Evolutionary conservation across 2,113 vertebrate genomes (phyloP).

Genomic region (Oreotragus oreotragus): DNA sequence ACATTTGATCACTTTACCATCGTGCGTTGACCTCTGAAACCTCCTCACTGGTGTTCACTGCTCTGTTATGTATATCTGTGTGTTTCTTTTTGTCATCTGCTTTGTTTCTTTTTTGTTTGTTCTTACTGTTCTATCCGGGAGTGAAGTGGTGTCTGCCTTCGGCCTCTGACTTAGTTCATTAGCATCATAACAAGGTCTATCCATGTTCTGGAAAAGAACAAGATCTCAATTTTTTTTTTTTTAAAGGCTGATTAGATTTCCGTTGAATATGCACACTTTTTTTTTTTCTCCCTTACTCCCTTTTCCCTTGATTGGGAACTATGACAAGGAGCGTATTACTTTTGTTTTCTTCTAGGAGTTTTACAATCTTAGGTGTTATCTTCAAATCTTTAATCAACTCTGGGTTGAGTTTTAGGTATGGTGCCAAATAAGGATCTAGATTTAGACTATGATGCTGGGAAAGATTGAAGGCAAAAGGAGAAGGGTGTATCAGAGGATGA

Average conservation of each 20-base stretch:
- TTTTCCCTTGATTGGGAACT: not conserved
- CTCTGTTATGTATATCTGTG: not conserved
- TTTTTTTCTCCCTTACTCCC: not conserved
- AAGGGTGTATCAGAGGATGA: not conserved
- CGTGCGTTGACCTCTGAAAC: rapidly evolving
- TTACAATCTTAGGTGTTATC: not conserved
- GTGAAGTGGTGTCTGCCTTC: not conserved
- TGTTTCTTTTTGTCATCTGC: not conserved
- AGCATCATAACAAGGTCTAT: not conserved
- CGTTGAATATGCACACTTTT: not conserved
- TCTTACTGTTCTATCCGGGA: not conserved
- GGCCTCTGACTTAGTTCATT: not conserved
- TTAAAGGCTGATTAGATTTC: not conserved
- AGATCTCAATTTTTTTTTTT: not conserved
- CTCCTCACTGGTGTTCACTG: not conserved
- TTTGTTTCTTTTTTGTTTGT: not conserved
- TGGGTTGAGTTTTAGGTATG: not conserved
- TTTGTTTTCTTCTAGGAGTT: not conserved
- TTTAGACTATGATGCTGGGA: not conserved
- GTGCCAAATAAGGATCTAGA: not conserved
- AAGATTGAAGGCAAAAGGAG: not conserved
- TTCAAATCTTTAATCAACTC: not conserved
- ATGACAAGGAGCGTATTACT: not conserved
- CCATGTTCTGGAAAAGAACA: not conserved
- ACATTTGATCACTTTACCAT: not conserved